Base-by-base conservation (phyloP, 2,888 invertebrate genomes). In the Allacma fusca region DNA sequence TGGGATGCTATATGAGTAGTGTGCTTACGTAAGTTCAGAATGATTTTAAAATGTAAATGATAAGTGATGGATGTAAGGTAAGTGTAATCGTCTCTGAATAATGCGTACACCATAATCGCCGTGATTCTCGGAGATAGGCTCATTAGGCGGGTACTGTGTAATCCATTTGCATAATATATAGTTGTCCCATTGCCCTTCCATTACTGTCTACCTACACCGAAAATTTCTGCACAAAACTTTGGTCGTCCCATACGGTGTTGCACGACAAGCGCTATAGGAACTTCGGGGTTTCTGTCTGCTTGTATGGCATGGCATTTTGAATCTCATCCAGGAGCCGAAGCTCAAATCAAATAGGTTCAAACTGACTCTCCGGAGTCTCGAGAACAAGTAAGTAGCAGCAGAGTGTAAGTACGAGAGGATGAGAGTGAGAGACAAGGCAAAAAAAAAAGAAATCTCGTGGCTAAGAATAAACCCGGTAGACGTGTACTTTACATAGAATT, bases 131-230 rank as follows among this genome's bases (percentile, higher is more conserved):
- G 43, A 73, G 62, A 62, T 73, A 64, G 73, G 73, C 62, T 73
- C 62, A 73, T 73, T 73, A 73, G 73, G 62, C 73, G 62, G 73
- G 62, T 59, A 73, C 73, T 29, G 34, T 59, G 73, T 57, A 62
- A 73, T 73, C 73, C 73, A 73, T 73, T 73, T 73, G 59, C 73
- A 62, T 73, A 73, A 73, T 73, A 34, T 73, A 62, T 73, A 62
- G 62, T 70, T 50, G 44, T 70, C 70, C 70, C 29, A 34, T 59
- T 34, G 57, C 72, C 62, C 72, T 59, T 72, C 62, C 62, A 62
- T 59, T 72, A 59, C 72, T 16, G 2, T 24, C 73, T 73, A 73
- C 73, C 73, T 73, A 73, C 73, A 73, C 64, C 70, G 72, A 29
- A 50, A 2, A 12, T n/a, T 16, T 13, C 16, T 19, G 4, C 2